Percentiles rank a stretch among this genome's conserved stretches.
These are phyloP conservation scores for Tetramorium alpestre DNA, from an alignment of 1,140 invertebrate species.

Conservation along the genomic window DNA sequence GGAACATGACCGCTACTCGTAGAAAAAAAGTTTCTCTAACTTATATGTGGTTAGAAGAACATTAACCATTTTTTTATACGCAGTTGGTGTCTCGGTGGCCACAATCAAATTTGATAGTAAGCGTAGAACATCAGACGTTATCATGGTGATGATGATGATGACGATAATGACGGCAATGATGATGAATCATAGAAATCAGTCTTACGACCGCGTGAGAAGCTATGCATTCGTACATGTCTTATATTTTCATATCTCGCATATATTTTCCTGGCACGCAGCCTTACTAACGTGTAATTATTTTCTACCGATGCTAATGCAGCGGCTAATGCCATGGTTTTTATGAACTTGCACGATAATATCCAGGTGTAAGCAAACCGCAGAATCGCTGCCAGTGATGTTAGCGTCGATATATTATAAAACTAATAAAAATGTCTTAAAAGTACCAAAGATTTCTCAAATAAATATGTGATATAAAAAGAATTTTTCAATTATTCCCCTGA, in stretches of 20 bases:
- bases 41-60: conserved; percentile 17
- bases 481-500: neutral
- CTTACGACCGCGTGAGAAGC: neutral
- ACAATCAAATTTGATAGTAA: conserved; percentile 9
- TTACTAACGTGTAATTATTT: conserved; percentile 50
- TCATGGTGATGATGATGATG: neutral
- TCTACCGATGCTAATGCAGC: conserved; percentile 24
- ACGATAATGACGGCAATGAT: neutral
- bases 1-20: neutral
- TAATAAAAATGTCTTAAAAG: conserved; percentile 57
- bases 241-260: conserved; percentile 48
- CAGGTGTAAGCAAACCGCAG: conserved; percentile 16
- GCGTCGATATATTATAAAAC: conserved; percentile 58
- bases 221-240: conserved; percentile 16
- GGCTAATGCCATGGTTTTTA: conserved; percentile 33
- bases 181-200: neutral
- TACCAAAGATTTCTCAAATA: conserved; percentile 71
- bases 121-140: conserved; percentile 14
- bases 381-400: conserved; percentile 47
- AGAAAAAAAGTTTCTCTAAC: conserved; percentile 30
- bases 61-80: neutral
- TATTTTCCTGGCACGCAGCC: conserved; percentile 47
- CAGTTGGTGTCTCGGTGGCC: neutral
- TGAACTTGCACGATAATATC: conserved; percentile 23
- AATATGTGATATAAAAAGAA: conserved; percentile 63